Evolutionary conservation across 92 coral and sea anemone genomes (phyloP), one percentile per base, ranked within the genome.

Genomic region (Bergia puertoricense): DNA sequence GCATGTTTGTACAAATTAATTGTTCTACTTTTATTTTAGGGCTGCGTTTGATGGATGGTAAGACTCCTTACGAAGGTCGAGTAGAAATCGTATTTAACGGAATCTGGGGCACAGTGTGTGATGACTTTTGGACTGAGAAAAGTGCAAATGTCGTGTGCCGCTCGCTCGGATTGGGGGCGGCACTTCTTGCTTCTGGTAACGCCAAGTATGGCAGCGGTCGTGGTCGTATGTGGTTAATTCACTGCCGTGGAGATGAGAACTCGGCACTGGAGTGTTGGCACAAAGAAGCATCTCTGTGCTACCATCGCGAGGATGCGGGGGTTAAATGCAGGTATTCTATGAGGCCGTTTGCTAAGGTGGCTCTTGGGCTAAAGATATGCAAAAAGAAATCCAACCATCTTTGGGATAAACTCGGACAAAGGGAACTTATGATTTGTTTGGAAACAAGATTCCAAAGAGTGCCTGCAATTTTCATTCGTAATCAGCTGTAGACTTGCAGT

Each of bases 301-400:
- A 38, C 48, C 79, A 75, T 18, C 10, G 54, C 13, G 79, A 76
- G 79, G 79, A 76, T 42, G 79, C 79, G n/a, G 79, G 48, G 8
- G 79, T 76, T 0, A 76, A 76, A 76, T 76, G 79, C 79, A 76
- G 79, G 79, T 76, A 76, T 39, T 43, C 5, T 43, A 43, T 43
- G 46, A 43, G 46, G 5, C 46, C 46, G 46, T 43, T 43, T 43
- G 0, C 2, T 5, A 43, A 43, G 30, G 30, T 30, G 30, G 30
- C 30, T 30, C 30, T 30, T 30, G 30, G 30, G 30, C 30, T 30
- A 30, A 30, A 30, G 30, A 30, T 30, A 30, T 30, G 30, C 30
- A 30, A 30, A 30, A 30, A 30, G 0, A 30, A 30, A 30, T 30
- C 30, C 30, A 30, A 30, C 30, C 30, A 30, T 30, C 30, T 30